These are phyloP conservation scores for Pocillopora grandis DNA, from an alignment of 92 coral and sea anemone species.

Conservation along the genomic window DNA sequence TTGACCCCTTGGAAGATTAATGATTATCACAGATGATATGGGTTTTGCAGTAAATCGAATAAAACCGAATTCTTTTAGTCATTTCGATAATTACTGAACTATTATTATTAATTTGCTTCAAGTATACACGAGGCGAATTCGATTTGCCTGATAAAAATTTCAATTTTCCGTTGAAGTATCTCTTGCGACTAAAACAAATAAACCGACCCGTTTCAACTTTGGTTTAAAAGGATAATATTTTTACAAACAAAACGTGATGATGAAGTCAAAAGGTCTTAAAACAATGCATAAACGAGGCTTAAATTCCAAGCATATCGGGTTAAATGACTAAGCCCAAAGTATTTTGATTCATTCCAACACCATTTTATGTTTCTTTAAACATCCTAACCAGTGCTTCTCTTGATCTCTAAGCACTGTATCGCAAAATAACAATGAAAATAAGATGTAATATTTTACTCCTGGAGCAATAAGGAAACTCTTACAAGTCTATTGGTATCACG, in stretches of 20 bases:
- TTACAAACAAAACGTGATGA: slow-evolving; percentile 35
- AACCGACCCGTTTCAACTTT: slow-evolving; percentile 6
- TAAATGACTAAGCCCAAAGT: slow-evolving; percentile 9
- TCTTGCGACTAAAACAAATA: not conserved
- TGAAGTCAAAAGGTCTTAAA: slow-evolving; percentile 27
- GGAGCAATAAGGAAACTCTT: slow-evolving; percentile 39
- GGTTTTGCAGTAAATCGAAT: slow-evolving; percentile 13
- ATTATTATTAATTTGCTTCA: not conserved
- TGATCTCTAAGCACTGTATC: not conserved
- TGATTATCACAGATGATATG: slow-evolving; percentile 26
- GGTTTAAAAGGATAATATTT: slow-evolving; percentile 27
- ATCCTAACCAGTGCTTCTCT: not conserved
- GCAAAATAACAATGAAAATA: slow-evolving; percentile 8
- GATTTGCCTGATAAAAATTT: not conserved
- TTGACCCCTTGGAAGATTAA: slow-evolving; percentile 14
- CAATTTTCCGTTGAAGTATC: not conserved
- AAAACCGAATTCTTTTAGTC: not conserved
- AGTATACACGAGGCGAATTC: not conserved
- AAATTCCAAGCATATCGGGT: slow-evolving; percentile 23
- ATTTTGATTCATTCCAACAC: not conserved
- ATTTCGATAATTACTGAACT: slow-evolving; percentile 7
- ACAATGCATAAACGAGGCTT: slow-evolving; percentile 37
- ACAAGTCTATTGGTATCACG: slow-evolving; percentile 25
- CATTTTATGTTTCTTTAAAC: not conserved
- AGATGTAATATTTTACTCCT: not conserved